These are phyloP conservation scores for Ptychobarbus kaznakovi DNA, from an alignment of 2,797 vertebrate species.

Conservation along the genomic window DNA sequence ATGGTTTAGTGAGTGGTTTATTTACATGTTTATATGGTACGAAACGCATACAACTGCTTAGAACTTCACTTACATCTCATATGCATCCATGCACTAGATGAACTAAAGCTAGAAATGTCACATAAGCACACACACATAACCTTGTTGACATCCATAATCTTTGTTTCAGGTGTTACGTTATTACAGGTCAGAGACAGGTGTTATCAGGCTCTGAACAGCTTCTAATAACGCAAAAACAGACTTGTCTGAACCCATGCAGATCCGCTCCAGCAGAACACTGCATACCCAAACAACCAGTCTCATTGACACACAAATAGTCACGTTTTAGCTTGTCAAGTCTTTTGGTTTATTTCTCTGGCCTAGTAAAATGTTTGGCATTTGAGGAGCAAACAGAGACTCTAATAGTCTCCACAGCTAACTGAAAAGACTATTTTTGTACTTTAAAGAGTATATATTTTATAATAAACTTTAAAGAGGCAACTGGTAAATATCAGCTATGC, in stretches of 20 bases:
- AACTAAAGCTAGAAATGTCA: neutral
- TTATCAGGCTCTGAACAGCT: conserved; percentile 62
- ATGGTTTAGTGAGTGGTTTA: neutral
- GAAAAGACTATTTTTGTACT: neutral
- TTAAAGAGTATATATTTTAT: neutral
- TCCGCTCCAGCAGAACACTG: conserved; percentile 16
- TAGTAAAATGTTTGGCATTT: neutral
- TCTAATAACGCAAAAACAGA: conserved; percentile 64
- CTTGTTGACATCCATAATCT: neutral
- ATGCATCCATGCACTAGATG: neutral
- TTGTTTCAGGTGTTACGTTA: conserved; percentile 75
- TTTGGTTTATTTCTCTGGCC: neutral
- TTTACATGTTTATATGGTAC: neutral
- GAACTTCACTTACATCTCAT: neutral
- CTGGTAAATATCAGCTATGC: neutral
- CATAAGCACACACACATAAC: too few species aligned
- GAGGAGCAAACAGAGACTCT: neutral
- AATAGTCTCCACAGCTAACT: neutral
- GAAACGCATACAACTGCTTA: neutral
- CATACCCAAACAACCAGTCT: neutral
- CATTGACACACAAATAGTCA: neutral
- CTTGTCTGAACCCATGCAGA: conserved; percentile 72
- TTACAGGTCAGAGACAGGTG: conserved; percentile 76
- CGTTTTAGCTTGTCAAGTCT: neutral
- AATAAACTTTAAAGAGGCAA: neutral